A percentile compares a stretch with the other conserved stretches of the same genome.
Conservation (phyloP, 2,113 vertebrate species). For the Pyxicephalus adspersus region DNA sequence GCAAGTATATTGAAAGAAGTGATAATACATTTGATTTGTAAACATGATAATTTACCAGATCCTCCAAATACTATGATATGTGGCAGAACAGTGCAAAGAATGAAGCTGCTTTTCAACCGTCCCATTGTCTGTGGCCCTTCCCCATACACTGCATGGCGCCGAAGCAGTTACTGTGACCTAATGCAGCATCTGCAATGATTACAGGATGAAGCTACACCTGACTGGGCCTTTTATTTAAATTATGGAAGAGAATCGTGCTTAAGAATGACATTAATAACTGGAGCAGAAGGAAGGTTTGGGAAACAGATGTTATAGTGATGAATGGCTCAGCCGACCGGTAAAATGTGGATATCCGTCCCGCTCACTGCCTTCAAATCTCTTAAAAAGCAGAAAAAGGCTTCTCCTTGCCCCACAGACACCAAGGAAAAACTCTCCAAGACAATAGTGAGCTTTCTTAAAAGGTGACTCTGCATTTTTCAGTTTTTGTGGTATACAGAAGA, state of each 20-base stretch:
- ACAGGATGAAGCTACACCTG: constrained; percentile 31
- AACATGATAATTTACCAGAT: too few species aligned
- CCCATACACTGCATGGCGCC: background rate
- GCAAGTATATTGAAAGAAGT: too few species aligned
- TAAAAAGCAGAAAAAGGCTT: constrained; percentile 20
- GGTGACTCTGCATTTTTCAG: too few species aligned
- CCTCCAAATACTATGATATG: too few species aligned
- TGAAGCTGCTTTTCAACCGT: too few species aligned
- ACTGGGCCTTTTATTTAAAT: constrained; percentile 39
- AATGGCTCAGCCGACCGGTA: constrained; percentile 45
- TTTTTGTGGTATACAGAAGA: too few species aligned
- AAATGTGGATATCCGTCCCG: constrained; percentile 29
- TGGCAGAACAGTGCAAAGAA: too few species aligned
- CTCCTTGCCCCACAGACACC: background rate
- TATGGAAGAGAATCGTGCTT: constrained; percentile 40
- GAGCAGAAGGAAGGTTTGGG: constrained; percentile 50
- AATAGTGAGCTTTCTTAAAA: background rate
- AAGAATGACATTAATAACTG: constrained; percentile 50
- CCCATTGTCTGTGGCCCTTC: too few species aligned
- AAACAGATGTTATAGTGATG: constrained; percentile 49
- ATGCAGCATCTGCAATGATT: background rate
- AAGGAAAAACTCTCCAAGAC: background rate
- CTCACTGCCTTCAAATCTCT: background rate
- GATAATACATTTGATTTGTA: too few species aligned
- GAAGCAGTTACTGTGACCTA: constrained; percentile 3